phyloP scores from a whole-genome alignment of 2,888 invertebrate species.

The Deladenus siricidicola region DNA sequence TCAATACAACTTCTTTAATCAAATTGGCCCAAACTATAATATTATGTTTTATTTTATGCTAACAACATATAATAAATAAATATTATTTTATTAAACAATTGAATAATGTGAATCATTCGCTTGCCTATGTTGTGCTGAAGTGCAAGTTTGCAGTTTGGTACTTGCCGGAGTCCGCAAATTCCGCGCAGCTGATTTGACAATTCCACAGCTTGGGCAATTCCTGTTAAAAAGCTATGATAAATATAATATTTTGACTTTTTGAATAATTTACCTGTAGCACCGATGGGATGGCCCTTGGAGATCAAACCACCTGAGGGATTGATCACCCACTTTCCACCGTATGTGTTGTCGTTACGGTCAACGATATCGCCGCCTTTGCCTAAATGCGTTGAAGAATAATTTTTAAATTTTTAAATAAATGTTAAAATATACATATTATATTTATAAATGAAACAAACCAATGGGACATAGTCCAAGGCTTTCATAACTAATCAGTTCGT shows the following conservation, averaged over 20 bases:
- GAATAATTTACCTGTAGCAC: slow-evolving; percentile 70
- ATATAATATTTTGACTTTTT: slow-evolving; percentile 1
- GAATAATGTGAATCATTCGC: slow-evolving; percentile 10
- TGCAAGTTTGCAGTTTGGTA: slow-evolving; percentile 63
- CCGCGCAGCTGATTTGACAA: slow-evolving; percentile 79
- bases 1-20: background rate
- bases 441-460: slow-evolving; percentile 43
- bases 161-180: slow-evolving; percentile 70
- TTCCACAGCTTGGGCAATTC: slow-evolving; percentile 80
- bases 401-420: background rate
- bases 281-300: slow-evolving; percentile 93
- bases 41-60: too few relatives aligned
- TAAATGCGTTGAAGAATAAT: too few relatives aligned
- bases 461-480: slow-evolving; percentile 75
- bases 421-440: background rate
- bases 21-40: background rate
- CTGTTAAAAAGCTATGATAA: slow-evolving; percentile 50
- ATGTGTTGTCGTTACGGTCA: slow-evolving; percentile 89
- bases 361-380: slow-evolving; percentile 85
- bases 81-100: too few relatives aligned
- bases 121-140: slow-evolving; percentile 88
- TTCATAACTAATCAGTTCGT: slow-evolving; percentile 93
- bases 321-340: slow-evolving; percentile 90
- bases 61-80: too few relatives aligned
- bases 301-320: slow-evolving; percentile 96